phyloP scores from a whole-genome alignment of 2,797 vertebrate species.

The Syngnathus acus region DNA sequence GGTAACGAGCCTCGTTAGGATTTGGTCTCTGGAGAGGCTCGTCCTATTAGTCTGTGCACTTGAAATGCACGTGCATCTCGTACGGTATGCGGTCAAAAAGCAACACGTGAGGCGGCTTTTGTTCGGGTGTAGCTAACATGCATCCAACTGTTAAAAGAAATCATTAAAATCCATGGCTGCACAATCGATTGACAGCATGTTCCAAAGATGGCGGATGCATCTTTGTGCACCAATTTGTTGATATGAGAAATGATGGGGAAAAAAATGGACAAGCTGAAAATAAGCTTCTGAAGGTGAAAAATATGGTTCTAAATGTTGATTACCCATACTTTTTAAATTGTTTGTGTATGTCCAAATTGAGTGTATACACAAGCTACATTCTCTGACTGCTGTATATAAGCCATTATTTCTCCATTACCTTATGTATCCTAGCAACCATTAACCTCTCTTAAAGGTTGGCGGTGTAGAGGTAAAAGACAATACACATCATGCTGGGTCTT shows the following conservation, averaged over 20 bases:
- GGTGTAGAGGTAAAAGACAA: neutral
- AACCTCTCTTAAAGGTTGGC: neutral
- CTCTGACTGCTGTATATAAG: neutral
- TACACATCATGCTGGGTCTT: neutral
- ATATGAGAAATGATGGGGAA: neutral
- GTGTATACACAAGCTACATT: neutral
- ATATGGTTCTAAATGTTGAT: neutral
- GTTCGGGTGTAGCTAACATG: neutral
- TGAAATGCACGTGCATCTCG: neutral
- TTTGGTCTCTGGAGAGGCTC: conserved; percentile 24
- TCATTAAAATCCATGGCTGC: neutral
- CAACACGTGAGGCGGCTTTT: neutral
- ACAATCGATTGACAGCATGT: neutral
- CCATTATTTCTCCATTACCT: neutral
- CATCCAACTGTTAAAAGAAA: neutral
- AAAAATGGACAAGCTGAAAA: neutral
- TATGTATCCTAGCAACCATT: neutral
- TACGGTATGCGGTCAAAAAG: neutral
- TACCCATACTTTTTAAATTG: neutral
- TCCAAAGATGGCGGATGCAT: neutral
- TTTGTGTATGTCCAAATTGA: neutral
- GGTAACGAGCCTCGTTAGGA: conserved; percentile 45
- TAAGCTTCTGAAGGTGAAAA: too few relatives aligned
- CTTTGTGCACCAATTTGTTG: neutral
- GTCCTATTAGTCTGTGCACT: conserved; percentile 20